Percentiles rank a stretch among this genome's conserved stretches.
These are phyloP conservation scores for Caenorhabditis sp. DNA, from an alignment of 2,888 invertebrate genomes.

Conservation along the genomic window DNA sequence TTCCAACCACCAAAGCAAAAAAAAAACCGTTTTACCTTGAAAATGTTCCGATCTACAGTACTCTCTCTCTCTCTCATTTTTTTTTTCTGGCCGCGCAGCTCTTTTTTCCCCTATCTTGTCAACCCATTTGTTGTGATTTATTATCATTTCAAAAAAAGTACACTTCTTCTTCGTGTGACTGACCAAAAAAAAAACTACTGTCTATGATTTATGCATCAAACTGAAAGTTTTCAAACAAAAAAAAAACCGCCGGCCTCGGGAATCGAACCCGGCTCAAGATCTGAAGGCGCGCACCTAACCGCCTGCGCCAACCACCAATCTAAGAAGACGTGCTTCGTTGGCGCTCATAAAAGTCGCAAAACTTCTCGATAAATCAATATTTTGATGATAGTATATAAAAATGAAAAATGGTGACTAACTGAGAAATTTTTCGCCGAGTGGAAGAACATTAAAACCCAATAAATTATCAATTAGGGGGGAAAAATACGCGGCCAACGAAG, in stretches of 20 bases:
- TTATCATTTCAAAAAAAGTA: background rate
- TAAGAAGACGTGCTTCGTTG: too few species aligned
- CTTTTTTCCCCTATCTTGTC: background rate
- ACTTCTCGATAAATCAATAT: too few species aligned
- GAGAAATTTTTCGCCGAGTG: background rate
- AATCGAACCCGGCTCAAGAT: too few species aligned
- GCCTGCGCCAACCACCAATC: too few species aligned
- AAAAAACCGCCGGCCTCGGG: too few species aligned
- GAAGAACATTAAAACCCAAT: slow-evolving; percentile 40
- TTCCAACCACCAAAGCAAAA: background rate
- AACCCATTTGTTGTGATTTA: background rate
- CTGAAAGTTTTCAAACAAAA: too few species aligned
- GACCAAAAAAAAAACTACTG: background rate
- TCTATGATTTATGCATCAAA: background rate
- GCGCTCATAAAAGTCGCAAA: too few species aligned
- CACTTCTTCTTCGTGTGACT: background rate
- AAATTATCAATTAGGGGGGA: slow-evolving; percentile 47
- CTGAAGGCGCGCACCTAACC: too few species aligned
- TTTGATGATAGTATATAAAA: too few species aligned
- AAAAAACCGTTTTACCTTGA: background rate
- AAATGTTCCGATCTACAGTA: background rate
- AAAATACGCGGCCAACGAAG: background rate
- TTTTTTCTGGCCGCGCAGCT: background rate
- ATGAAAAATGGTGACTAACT: background rate
- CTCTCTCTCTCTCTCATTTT: too few species aligned